Base-by-base conservation (phyloP, 2,113 vertebrate genomes). In the Craseonycteris thonglongyai region DNA sequence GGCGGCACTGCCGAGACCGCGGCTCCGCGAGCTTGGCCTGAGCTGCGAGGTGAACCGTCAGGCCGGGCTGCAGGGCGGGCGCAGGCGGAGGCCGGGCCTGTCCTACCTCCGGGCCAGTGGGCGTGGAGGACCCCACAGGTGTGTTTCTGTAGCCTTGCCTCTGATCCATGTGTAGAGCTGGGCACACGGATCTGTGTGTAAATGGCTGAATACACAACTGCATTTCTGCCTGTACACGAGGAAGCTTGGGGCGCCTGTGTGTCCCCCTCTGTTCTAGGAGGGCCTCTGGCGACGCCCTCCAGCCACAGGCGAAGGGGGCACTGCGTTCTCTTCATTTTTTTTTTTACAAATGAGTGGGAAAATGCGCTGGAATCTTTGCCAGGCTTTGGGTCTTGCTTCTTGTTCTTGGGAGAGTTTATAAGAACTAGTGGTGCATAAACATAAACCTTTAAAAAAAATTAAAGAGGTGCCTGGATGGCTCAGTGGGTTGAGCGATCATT, bases 1-100 rank as follows among this genome's bases (percentile, higher is more conserved):
- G 88, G 90, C 6, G 65, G 89, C 68, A 14, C 59, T 10, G 75
- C 35, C 28, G 3, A 3, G 19, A 14, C 30, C 54, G 54, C 33
- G 1, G 26, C 68, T 4, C 2, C 1, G 12, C 21, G 1, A 49
- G 16, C n/a, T 3, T 16, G 30, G 9, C 49, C 35, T 8, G 12
- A 40, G 61, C 45, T 38, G 58, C 1, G 0, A 6, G 28, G 24
- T 9, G 40, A 49, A 9, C 33, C 38, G 26, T 12, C 7, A 28
- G 33, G 61, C n/a, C 49, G 28, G 21, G n/a, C 30, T 71, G 56
- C 28, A n/a, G 21, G 22, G 56, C 30, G 72, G n/a, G 16, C 69
- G 5, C 28, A 24, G n/a, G 74, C 14, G 63, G 26, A n/a, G 40
- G 30, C 28, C 30, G 26, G 68, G 38, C 10, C 47, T 8, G 4